A percentile compares a stretch with the other conserved stretches of the same genome.
Evolutionary conservation across 2,113 vertebrate species (phyloP).

Genomic region (Penelope pileata): DNA sequence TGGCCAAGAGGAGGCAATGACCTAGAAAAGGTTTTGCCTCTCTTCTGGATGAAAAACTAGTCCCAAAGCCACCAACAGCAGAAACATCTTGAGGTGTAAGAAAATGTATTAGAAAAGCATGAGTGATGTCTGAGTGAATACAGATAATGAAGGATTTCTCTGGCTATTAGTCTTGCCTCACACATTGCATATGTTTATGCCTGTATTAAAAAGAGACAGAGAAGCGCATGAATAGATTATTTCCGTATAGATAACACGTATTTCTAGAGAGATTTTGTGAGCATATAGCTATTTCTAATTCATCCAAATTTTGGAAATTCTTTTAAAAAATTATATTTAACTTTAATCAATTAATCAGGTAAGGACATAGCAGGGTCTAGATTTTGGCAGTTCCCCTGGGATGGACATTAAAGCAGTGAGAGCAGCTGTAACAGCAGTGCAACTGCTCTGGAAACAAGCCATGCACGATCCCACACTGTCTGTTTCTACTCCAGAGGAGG

Average conservation of each 20-base stretch:
- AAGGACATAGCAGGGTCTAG: not conserved
- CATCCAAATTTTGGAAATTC: not conserved
- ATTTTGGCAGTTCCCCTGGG: not conserved
- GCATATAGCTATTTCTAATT: not conserved
- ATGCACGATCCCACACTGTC: not conserved
- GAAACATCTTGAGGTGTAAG: not conserved
- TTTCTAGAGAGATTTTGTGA: not conserved
- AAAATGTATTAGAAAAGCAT: not conserved
- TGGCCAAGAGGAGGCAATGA: constrained; percentile 34
- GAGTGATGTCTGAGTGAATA: not conserved
- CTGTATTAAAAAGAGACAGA: not conserved
- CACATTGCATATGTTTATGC: not conserved
- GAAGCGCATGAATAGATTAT: not conserved
- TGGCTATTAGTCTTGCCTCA: not conserved
- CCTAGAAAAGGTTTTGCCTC: not conserved
- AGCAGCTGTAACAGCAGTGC: not conserved
- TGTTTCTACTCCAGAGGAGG: not conserved
- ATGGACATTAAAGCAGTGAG: not conserved
- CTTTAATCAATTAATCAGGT: not conserved
- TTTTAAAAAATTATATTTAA: not conserved
- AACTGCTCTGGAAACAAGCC: not conserved
- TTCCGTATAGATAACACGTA: not conserved
- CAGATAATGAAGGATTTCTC: not conserved
- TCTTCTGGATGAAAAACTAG: not conserved
- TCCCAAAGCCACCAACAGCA: not conserved